Percentiles rank a stretch among this genome's conserved stretches.
Evolutionary conservation across 1,140 invertebrate genomes (phyloP).

Genomic region (Anastrepha obliqua): DNA sequence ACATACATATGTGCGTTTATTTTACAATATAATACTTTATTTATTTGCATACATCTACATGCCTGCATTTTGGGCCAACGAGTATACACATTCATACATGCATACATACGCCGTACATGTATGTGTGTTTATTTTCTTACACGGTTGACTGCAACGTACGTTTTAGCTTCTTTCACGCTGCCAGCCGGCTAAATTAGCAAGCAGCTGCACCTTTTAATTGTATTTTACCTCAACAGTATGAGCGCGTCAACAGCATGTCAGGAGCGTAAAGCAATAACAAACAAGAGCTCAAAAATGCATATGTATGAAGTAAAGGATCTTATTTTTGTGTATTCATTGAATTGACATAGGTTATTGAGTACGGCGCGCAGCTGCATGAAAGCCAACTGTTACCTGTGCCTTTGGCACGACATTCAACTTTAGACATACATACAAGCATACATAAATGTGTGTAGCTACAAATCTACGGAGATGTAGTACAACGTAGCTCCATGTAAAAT

Average conservation of each 20-base stretch:
- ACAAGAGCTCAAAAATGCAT: neutral
- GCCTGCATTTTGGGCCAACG: neutral
- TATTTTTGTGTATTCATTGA: neutral
- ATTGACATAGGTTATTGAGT: neutral
- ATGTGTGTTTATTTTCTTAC: neutral
- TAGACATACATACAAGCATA: neutral
- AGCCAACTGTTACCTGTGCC: conserved; percentile 8
- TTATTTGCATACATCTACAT: neutral
- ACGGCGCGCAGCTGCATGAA: neutral
- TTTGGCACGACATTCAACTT: neutral
- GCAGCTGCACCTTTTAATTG: conserved; percentile 27
- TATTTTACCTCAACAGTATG: conserved; percentile 8
- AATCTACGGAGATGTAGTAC: too few relatives aligned
- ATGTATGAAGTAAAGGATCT: neutral
- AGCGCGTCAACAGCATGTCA: neutral
- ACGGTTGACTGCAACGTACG: neutral
- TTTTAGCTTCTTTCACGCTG: neutral
- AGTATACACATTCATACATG: neutral
- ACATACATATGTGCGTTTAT: too few relatives aligned
- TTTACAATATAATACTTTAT: neutral
- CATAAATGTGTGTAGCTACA: neutral
- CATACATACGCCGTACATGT: neutral
- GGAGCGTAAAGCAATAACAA: neutral
- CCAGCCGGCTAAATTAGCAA: neutral
- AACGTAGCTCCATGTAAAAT: too few relatives aligned